Percentiles rank a stretch among this genome's conserved stretches.
Evolutionary conservation across 2,888 invertebrate species (phyloP).

Genomic region (Dynastes maya): DNA sequence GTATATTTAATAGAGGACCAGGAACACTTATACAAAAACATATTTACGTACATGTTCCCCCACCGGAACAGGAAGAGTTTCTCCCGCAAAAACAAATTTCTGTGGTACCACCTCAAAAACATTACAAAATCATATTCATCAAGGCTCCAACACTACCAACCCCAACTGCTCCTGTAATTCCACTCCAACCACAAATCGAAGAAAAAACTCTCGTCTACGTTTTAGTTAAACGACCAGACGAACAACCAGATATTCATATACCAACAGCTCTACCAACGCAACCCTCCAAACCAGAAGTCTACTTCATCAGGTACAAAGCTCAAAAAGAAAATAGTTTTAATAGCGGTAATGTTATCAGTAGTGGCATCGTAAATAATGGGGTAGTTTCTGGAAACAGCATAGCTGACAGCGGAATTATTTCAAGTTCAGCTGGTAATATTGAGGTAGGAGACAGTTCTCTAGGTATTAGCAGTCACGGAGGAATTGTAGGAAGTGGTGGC

Average conservation of each 20-base stretch:
- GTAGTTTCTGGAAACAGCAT: slow-evolving; percentile 53
- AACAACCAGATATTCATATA: slow-evolving; percentile 73
- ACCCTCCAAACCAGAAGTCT: slow-evolving; percentile 90
- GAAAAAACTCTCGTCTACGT: slow-evolving; percentile 92
- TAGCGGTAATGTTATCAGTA: slow-evolving; percentile 61
- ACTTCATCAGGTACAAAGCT: slow-evolving; percentile 89
- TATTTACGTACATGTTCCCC: slow-evolving; percentile 91
- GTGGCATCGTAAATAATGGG: slow-evolving; percentile 63
- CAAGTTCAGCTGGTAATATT: slow-evolving; percentile 45
- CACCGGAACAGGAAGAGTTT: slow-evolving; percentile 85
- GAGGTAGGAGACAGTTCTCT: slow-evolving; percentile 24
- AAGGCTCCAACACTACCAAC: slow-evolving; percentile 88
- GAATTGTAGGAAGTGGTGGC: background rate
- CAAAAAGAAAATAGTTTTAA: slow-evolving; percentile 71
- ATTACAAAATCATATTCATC: slow-evolving; percentile 93
- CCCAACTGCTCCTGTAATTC: slow-evolving; percentile 84
- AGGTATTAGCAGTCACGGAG: slow-evolving; percentile 16
- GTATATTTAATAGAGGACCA: slow-evolving; percentile 61
- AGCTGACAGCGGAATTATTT: slow-evolving; percentile 41
- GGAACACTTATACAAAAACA: slow-evolving; percentile 83
- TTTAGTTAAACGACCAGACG: slow-evolving; percentile 81
- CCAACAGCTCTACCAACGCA: slow-evolving; percentile 85
- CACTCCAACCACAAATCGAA: slow-evolving; percentile 85
- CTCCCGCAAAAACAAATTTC: slow-evolving; percentile 77
- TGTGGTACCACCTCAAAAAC: slow-evolving; percentile 84